Evolutionary conservation across 2,113 vertebrate genomes (phyloP), one percentile per base, ranked within the genome.

Genomic region (Peromyscus maniculatus): DNA sequence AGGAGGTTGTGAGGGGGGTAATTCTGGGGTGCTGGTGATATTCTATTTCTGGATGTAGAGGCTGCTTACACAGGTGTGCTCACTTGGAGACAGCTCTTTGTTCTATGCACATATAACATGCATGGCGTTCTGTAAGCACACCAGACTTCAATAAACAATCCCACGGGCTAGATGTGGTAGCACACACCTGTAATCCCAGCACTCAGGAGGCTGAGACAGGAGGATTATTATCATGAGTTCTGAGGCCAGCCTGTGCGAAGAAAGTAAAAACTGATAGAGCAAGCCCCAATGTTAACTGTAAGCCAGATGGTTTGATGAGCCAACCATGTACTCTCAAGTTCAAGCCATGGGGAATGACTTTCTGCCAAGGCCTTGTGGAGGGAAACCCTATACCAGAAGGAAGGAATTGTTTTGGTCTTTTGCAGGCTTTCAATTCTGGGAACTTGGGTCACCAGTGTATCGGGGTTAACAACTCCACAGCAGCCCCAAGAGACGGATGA

Each of bases 31-130:
- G 39, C 80, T 92, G 69, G 46, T 26, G 46, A 57, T 28, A 78
- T 10, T 93, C 91, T 95, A 33, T 74, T 88, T 79, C 91, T 89
- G 93, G 66, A 69, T 49, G 62, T 36, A 33, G 36, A 43, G 17
- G 55, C 89, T 67, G 91, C 87, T 89, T 11, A 59, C 83, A 69
- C 77, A 75, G 91, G 87, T 94, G 91, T 62, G 75, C 52, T 71
- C 52, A 24, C 92, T 43, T 87, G 31, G 67, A 94, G 69, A 72
- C 52, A 0, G 6, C 22, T 33, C 57, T 2, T 43, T 67, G 72
- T 39, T 31, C 49, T 43, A 4, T 3, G 62, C 6, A 55, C 36
- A 7, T 26, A 22, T 24, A 91, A 55, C n/a, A 26, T 9, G 22
- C 39, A 80, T 39, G 69, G 67, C 79, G n/a, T 67, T 87, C 75